A percentile compares a stretch with the other conserved stretches of the same genome.
Conservation (phyloP, 1,140 invertebrate species). For the Scaptomyza pallida region DNA sequence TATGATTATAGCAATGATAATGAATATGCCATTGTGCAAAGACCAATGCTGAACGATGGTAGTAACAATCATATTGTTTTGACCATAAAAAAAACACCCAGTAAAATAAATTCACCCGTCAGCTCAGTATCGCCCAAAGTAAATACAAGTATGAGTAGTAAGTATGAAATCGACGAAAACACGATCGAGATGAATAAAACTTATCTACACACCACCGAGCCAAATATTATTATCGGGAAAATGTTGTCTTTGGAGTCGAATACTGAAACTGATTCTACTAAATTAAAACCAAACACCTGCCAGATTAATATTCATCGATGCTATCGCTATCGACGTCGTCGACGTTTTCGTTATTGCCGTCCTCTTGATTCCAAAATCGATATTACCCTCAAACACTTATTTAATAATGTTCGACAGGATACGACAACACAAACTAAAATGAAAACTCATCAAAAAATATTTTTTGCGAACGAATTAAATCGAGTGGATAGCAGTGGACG, state of each 20-base stretch:
- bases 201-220: too few relatives aligned
- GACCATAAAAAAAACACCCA: slow-evolving; percentile 80
- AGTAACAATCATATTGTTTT: slow-evolving; percentile 69
- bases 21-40: slow-evolving; percentile 66
- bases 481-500: slow-evolving; percentile 20
- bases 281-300: neutral
- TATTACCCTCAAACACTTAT: slow-evolving; percentile 57
- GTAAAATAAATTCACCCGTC: slow-evolving; percentile 70
- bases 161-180: too few relatives aligned
- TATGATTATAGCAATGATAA: slow-evolving; percentile 29
- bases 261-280: neutral
- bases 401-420: slow-evolving; percentile 17
- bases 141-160: neutral
- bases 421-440: neutral
- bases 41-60: slow-evolving; percentile 5
- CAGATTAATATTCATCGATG: slow-evolving; percentile 5
- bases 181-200: neutral
- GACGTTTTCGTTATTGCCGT: neutral
- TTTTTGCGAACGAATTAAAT: slow-evolving; percentile 64
- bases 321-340: neutral
- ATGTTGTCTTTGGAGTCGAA: neutral
- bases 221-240: too few relatives aligned
- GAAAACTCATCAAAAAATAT: slow-evolving; percentile 64
- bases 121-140: slow-evolving; percentile 51
- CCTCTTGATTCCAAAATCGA: slow-evolving; percentile 22